Evolutionary conservation across 2,797 vertebrate genomes (phyloP).

Genomic region (Mallotus villosus): DNA sequence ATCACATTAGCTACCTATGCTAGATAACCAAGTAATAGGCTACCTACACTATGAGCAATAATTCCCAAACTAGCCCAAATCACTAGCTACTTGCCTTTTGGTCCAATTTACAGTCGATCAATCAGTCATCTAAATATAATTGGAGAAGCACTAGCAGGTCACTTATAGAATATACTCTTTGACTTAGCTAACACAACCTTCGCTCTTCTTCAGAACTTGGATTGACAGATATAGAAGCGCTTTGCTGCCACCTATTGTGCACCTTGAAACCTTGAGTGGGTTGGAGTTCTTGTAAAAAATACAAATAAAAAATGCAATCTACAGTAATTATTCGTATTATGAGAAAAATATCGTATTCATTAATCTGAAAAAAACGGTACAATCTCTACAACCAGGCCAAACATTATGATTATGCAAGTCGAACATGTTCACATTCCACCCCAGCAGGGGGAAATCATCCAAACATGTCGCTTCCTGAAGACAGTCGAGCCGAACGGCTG

Average conservation of each 20-base stretch:
- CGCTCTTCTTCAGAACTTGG: not conserved
- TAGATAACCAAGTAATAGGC: too few species aligned
- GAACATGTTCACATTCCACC: not conserved
- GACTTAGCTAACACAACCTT: not conserved
- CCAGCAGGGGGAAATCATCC: slow-evolving; percentile 40
- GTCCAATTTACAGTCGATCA: too few species aligned
- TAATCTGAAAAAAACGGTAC: too few species aligned
- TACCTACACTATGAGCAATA: too few species aligned
- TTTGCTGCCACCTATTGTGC: not conserved
- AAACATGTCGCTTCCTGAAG: slow-evolving; percentile 3
- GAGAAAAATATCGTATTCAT: too few species aligned
- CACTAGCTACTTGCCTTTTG: too few species aligned
- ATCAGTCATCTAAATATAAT: not conserved
- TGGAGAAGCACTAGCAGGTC: not conserved
- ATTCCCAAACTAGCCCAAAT: too few species aligned
- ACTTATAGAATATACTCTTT: not conserved
- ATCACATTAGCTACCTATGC: too few species aligned
- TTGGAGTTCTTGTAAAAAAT: not conserved
- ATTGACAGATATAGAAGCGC: not conserved
- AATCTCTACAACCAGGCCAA: not conserved
- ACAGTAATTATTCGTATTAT: too few species aligned
- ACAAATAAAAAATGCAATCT: too few species aligned
- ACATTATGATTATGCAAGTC: not conserved
- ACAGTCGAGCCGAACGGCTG: slow-evolving; percentile 15
- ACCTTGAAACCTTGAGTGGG: not conserved